Evolutionary conservation across 1,140 invertebrate genomes (phyloP).

Genomic region (Lucilia cuprina): DNA sequence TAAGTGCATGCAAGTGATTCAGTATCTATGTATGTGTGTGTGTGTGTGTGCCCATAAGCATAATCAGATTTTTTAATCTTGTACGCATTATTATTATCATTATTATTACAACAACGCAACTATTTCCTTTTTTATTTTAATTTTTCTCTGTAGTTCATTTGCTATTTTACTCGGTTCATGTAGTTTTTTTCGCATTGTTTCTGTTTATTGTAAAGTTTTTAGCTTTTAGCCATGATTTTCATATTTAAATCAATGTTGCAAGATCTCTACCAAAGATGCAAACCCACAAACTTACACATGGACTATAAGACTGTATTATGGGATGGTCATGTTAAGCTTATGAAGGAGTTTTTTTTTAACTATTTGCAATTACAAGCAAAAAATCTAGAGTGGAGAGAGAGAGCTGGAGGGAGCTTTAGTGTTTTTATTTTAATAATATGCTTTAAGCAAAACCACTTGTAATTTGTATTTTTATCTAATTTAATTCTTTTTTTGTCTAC

Average conservation of each 20-base stretch:
- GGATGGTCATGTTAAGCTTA: neutral
- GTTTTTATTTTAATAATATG: conserved; percentile 34
- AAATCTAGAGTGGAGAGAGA: neutral
- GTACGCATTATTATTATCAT: conserved; percentile 39
- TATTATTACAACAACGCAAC: conserved; percentile 36
- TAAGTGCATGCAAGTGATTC: neutral
- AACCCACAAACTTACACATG: neutral
- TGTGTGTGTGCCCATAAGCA: conserved; percentile 21
- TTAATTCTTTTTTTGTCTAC: conserved; percentile 45
- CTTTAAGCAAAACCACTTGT: conserved; percentile 56
- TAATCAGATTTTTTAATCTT: conserved; percentile 37
- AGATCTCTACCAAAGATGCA: conserved; percentile 23
- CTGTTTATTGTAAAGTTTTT: neutral
- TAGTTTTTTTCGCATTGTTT: neutral
- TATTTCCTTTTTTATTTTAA: neutral
- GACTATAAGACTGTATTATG: neutral
- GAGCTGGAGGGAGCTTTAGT: neutral
- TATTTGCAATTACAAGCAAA: too few species aligned
- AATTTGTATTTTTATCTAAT: conserved; percentile 62
- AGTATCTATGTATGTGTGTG: neutral
- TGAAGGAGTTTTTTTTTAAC: neutral
- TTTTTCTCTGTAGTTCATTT: neutral
- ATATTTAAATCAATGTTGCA: conserved; percentile 33
- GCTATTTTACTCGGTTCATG: neutral
- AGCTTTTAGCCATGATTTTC: conserved; percentile 30